A percentile compares a stretch with the other conserved stretches of the same genome.
These are phyloP conservation scores for Datnioides undecimradiatus DNA, from an alignment of 2,113 vertebrate genomes.

Conservation along the genomic window DNA sequence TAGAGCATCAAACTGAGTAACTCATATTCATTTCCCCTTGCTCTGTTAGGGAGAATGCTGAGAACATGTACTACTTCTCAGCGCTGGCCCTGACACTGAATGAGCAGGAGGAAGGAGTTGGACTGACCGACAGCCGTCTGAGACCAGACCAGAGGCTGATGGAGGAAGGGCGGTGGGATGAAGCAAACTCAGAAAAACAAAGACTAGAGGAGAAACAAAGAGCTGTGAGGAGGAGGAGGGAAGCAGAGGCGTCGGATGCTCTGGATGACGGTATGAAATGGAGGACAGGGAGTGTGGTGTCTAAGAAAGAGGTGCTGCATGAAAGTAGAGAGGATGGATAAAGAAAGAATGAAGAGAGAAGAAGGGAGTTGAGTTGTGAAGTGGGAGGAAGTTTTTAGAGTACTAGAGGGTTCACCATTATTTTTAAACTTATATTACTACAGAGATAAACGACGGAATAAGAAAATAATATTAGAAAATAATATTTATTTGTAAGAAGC, in stretches of 20 bases:
- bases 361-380: not conserved
- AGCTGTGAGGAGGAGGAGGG: conserved; percentile 86
- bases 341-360: not conserved
- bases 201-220: conserved; percentile 96
- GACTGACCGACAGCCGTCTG: conserved; percentile 92
- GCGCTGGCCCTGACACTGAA: conserved; percentile 95
- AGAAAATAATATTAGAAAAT: not conserved
- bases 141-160: conserved; percentile 95
- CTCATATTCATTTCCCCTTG: not conserved
- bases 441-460: not conserved
- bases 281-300: not conserved
- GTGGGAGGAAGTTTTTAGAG: not conserved
- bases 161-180: conserved; percentile 96
- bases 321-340: not conserved
- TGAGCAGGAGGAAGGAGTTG: conserved; percentile 88
- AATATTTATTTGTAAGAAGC: not conserved
- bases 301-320: not conserved
- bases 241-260: conserved; percentile 86
- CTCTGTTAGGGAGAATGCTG: conserved; percentile 89
- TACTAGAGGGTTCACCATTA: too few relatives aligned
- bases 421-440: too few relatives aligned
- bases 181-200: conserved; percentile 96
- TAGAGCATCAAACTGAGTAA: not conserved
- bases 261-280: conserved; percentile 88
- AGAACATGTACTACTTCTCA: conserved; percentile 99